Percentiles rank a stretch among this genome's conserved stretches.
phyloP scores from a whole-genome alignment of 1,140 invertebrate species.

The Penaeus vannamei region DNA sequence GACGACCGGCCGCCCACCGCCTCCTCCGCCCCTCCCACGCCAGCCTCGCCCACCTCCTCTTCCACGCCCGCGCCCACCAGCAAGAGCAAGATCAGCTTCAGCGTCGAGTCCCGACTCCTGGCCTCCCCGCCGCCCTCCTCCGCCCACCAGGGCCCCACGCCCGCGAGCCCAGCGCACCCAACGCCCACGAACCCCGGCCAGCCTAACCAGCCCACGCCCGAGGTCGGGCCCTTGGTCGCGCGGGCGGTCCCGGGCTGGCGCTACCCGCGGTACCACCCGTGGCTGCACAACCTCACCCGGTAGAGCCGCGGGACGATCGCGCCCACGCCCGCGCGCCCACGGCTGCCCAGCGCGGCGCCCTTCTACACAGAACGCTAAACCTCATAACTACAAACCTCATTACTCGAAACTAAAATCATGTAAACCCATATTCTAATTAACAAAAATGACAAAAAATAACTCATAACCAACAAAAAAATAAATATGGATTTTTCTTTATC shows the following conservation, averaged over 20 bases:
- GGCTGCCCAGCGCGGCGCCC: not conserved
- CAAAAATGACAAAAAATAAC: too few species aligned
- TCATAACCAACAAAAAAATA: too few species aligned
- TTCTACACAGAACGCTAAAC: too few species aligned
- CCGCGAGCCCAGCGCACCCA: constrained; percentile 44
- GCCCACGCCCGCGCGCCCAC: not conserved
- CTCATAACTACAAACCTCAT: too few species aligned
- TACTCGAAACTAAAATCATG: too few species aligned
- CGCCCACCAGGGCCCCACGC: constrained; percentile 34
- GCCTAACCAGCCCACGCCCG: constrained; percentile 27
- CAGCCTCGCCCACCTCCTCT: constrained; percentile 59
- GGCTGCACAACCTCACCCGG: constrained; percentile 60
- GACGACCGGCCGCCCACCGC: constrained; percentile 56
- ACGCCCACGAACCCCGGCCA: constrained; percentile 55
- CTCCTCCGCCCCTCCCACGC: constrained; percentile 46
- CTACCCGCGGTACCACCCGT: constrained; percentile 58
- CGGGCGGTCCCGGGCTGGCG: constrained; percentile 57
- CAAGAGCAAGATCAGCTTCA: constrained; percentile 67
- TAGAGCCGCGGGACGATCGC: constrained; percentile 4
- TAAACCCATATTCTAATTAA: too few species aligned
- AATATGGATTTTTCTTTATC: too few species aligned
- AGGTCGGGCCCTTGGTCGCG: constrained; percentile 51
- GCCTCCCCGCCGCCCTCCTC: constrained; percentile 54
- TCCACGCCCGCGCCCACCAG: constrained; percentile 59
- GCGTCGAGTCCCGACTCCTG: constrained; percentile 66